Evolutionary conservation across 2,113 vertebrate species (phyloP).

Genomic region (Thunnus maccoyii): DNA sequence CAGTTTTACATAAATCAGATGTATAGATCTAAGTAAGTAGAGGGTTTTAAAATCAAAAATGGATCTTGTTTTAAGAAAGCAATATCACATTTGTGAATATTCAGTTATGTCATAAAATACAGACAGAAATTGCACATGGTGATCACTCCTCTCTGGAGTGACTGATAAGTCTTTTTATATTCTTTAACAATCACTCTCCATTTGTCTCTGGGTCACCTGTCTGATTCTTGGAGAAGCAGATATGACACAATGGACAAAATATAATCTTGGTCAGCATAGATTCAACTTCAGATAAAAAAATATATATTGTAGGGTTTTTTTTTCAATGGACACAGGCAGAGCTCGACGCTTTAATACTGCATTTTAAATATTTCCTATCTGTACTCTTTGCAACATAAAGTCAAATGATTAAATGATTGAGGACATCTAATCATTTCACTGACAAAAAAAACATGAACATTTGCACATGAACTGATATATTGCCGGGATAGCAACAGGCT

Average conservation of each 20-base stretch:
- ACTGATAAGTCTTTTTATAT: slow-evolving; percentile 31
- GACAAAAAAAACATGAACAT: slow-evolving; percentile 7
- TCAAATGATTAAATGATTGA: slow-evolving; percentile 23
- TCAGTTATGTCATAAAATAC: slow-evolving; percentile 34
- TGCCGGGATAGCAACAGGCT: slow-evolving; percentile 20
- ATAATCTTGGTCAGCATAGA: slow-evolving; percentile 21
- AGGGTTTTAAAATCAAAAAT: slow-evolving; percentile 32
- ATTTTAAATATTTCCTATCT: slow-evolving; percentile 24
- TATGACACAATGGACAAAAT: slow-evolving; percentile 57
- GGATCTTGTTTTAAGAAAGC: slow-evolving; percentile 35
- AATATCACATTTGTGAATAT: slow-evolving; percentile 32
- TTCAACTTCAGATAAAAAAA: slow-evolving; percentile 16
- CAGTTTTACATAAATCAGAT: slow-evolving; percentile 28
- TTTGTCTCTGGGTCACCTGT: slow-evolving; percentile 13
- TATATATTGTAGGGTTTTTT: neutral
- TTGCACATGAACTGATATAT: slow-evolving; percentile 18
- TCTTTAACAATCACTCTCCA: slow-evolving; percentile 3
- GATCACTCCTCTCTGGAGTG: slow-evolving; percentile 65
- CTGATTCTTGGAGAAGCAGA: slow-evolving; percentile 53
- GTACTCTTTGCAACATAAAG: slow-evolving; percentile 10
- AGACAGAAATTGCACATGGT: slow-evolving; percentile 67
- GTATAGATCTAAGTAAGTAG: slow-evolving; percentile 22
- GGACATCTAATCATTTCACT: slow-evolving; percentile 36
- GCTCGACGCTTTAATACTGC: neutral
- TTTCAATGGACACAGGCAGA: slow-evolving; percentile 35